A percentile compares a stretch with the other conserved stretches of the same genome.
Evolutionary conservation across 2,888 invertebrate genomes (phyloP).

Genomic region (Nesidiocoris tenuis): DNA sequence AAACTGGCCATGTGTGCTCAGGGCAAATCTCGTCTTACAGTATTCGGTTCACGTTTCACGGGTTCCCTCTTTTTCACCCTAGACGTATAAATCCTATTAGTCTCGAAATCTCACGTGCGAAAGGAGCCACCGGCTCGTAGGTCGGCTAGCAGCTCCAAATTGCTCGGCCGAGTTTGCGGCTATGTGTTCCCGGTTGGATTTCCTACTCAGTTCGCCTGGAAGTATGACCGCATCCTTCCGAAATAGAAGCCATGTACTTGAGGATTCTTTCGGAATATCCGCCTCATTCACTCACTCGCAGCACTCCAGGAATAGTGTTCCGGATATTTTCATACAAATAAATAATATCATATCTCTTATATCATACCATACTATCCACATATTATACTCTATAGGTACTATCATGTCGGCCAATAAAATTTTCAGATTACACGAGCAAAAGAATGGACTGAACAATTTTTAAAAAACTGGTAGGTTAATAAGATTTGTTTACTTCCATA

Average conservation of each 20-base stretch:
- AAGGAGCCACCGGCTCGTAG: not conserved
- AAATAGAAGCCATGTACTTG: not conserved
- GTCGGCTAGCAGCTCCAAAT: not conserved
- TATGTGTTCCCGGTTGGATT: not conserved
- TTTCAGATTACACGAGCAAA: too few relatives aligned
- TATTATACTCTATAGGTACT: too few relatives aligned
- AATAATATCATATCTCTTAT: too few relatives aligned
- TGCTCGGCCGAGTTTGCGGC: not conserved
- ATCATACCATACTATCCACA: too few relatives aligned
- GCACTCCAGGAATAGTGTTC: too few relatives aligned
- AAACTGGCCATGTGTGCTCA: not conserved
- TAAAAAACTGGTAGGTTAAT: too few relatives aligned
- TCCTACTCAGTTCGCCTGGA: not conserved
- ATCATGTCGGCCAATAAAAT: too few relatives aligned
- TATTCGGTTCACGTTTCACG: not conserved
- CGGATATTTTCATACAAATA: too few relatives aligned
- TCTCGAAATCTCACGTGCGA: not conserved
- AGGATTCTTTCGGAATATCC: too few relatives aligned
- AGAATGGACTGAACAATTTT: too few relatives aligned
- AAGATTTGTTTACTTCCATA: too few relatives aligned
- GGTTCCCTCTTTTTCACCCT: not conserved
- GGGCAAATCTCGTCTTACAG: not conserved
- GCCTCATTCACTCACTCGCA: too few relatives aligned
- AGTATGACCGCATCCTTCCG: not conserved
- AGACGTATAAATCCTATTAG: not conserved